Percentiles rank a stretch among this genome's conserved stretches.
phyloP scores from a whole-genome alignment of 64 coral and sea anemone species.

The Stichodactyla helianthus region DNA sequence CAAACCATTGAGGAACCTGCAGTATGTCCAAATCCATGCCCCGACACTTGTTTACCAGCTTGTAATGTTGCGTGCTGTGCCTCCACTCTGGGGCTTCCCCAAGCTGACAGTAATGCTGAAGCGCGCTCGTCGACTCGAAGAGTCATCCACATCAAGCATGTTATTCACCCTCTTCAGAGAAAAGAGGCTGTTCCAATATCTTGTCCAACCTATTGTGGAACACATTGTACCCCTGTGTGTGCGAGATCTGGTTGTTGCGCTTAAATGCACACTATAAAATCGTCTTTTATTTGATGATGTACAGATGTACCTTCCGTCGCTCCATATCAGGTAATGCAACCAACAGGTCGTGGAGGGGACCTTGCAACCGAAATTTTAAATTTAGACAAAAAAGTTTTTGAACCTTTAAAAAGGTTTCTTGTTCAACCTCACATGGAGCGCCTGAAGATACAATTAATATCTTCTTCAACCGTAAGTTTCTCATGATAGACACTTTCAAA shows the following conservation, averaged over 20 bases:
- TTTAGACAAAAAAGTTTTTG: not conserved
- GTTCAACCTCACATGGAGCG: not conserved
- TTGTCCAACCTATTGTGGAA: slow-evolving; percentile 59
- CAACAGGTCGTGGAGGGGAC: not conserved
- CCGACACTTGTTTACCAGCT: slow-evolving; percentile 47
- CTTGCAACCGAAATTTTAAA: not conserved
- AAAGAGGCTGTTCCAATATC: slow-evolving; percentile 20
- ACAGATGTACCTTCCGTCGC: not conserved
- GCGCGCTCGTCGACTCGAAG: slow-evolving; percentile 69
- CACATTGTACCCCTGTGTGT: slow-evolving; percentile 71
- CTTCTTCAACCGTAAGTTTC: not conserved
- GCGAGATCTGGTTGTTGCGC: slow-evolving; percentile 75
- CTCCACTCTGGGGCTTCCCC: slow-evolving; percentile 60
- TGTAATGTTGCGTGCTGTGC: slow-evolving; percentile 79
- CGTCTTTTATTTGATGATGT: not conserved
- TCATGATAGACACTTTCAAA: not conserved
- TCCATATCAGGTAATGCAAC: not conserved
- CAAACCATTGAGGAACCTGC: not conserved
- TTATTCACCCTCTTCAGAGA: slow-evolving; percentile 46
- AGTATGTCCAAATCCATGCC: slow-evolving; percentile 66
- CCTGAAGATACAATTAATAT: not conserved
- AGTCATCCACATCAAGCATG: slow-evolving; percentile 77
- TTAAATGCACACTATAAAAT: not conserved
- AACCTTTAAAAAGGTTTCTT: too few species aligned
- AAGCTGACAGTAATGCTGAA: slow-evolving; percentile 29